Conservation (phyloP, 2,888 invertebrate genomes). For the Drosophila lutescens region DNA sequence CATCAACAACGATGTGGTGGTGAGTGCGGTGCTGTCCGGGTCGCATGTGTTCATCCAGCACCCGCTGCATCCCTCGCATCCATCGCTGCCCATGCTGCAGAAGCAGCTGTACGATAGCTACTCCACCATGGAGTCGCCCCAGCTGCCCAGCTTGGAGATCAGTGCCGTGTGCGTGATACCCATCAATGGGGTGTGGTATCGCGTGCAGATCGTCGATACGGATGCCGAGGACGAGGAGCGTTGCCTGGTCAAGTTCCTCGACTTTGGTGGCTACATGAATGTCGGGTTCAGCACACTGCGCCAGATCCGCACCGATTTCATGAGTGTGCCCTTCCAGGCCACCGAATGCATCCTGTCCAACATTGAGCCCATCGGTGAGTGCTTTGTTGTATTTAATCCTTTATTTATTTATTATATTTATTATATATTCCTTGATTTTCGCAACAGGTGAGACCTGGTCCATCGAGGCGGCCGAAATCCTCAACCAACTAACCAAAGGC, state of each 20-base stretch:
- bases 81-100: slow-evolving; percentile 91
- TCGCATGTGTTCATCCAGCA: slow-evolving; percentile 97
- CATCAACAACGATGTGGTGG: slow-evolving; percentile 95
- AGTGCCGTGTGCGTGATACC: slow-evolving; percentile 96
- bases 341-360: slow-evolving; percentile 97
- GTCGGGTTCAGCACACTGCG: slow-evolving; percentile 91
- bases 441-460: slow-evolving; percentile 88
- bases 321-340: slow-evolving; percentile 98
- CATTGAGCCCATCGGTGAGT: slow-evolving; percentile 90
- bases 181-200: slow-evolving; percentile 92
- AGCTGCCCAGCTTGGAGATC: slow-evolving; percentile 90
- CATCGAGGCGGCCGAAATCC: slow-evolving; percentile 90
- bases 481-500: slow-evolving; percentile 92
- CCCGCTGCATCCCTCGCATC: slow-evolving; percentile 97
- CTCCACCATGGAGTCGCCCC: slow-evolving; percentile 90
- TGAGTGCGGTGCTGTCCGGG: slow-evolving; percentile 94
- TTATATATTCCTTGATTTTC: neutral
- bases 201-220: slow-evolving; percentile 92
- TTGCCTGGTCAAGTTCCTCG: slow-evolving; percentile 94
- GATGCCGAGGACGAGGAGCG: slow-evolving; percentile 77
- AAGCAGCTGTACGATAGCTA: slow-evolving; percentile 93
- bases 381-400: neutral
- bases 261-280: slow-evolving; percentile 96
- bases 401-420: neutral
- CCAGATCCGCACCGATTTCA: slow-evolving; percentile 97